phyloP scores from a whole-genome alignment of 2,888 invertebrate species.

The Idaea dimidiata region DNA sequence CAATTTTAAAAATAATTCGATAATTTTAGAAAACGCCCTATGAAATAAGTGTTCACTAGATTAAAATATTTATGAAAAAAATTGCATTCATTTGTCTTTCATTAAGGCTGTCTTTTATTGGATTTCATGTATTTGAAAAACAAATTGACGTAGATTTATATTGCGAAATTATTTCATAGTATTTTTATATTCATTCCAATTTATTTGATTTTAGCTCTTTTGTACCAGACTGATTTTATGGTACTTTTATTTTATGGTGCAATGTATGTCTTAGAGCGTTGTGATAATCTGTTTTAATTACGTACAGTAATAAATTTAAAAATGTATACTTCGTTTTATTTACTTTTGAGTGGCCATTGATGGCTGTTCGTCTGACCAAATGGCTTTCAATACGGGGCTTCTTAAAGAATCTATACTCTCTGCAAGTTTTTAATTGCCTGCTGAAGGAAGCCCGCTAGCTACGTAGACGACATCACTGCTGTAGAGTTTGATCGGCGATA shows the following conservation, averaged over 20 bases:
- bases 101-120: conserved; percentile 71
- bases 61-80: conserved; percentile 62
- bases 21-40: conserved; percentile 63
- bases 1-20: conserved; percentile 65
- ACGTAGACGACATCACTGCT: too few species aligned
- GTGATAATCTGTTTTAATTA: conserved; percentile 81
- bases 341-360: neutral
- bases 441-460: too few species aligned
- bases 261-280: conserved; percentile 80
- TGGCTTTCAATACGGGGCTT: too few species aligned
- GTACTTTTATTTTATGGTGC: conserved; percentile 81
- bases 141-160: conserved; percentile 64
- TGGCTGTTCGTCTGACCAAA: too few species aligned
- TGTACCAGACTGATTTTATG: conserved; percentile 81
- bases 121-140: conserved; percentile 66
- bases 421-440: too few species aligned
- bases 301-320: conserved; percentile 69
- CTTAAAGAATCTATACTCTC: too few species aligned
- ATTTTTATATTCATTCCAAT: conserved; percentile 79
- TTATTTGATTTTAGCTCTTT: conserved; percentile 72
- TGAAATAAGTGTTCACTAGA: conserved; percentile 79
- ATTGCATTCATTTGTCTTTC: conserved; percentile 64
- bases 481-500: too few species aligned
- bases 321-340: conserved; percentile 15
- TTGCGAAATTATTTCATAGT: conserved; percentile 79